Base-by-base conservation (phyloP, 2,888 invertebrate species). In the Zonitis immaculata region DNA sequence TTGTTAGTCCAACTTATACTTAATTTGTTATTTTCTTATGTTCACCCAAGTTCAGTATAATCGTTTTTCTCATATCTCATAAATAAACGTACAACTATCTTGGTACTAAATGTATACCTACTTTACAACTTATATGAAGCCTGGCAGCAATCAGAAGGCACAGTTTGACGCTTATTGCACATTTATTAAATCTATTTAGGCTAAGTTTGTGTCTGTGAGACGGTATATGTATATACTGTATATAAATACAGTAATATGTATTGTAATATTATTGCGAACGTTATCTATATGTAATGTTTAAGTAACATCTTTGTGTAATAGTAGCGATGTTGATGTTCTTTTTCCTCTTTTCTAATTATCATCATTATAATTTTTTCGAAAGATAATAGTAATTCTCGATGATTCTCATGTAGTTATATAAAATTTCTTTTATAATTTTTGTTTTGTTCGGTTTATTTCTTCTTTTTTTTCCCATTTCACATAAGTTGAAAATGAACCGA, bases 161-260 rank as follows among this genome's bases (percentile, higher is more conserved):
- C 28, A 45, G 27, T 45, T 45, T 45, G 45, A 45, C 45, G 27
- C 45, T 45, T 45, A 45, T 45, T 45, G 45, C 45, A 45, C 18
- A 27, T 45, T 45, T 27, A 45, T 20, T 39, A 39, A 39, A 20
- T 39, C 20, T 20, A 20, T 39, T 39, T 39, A 20, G 39, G 18
- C 18, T 20, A n/a, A n/a, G n/a, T n/a, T n/a, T n/a, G n/a, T n/a
- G 18, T 39, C 4, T 39, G 18, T 20, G 4, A 39, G 11, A 18
- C 18, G 9, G 1, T 14, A 14, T n/a, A n/a, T n/a, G n/a, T n/a
- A n/a, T n/a, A n/a, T n/a, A n/a, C n/a, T n/a, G n/a, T n/a, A n/a
- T n/a, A n/a, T n/a, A n/a, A n/a, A n/a, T n/a, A n/a, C n/a, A n/a
- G n/a, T n/a, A n/a, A n/a, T n/a, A n/a, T n/a, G n/a, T n/a, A n/a